Evolutionary conservation across 2,888 invertebrate species (phyloP), one percentile per base, ranked within the genome.

Genomic region (Drosophila vallismaia): DNA sequence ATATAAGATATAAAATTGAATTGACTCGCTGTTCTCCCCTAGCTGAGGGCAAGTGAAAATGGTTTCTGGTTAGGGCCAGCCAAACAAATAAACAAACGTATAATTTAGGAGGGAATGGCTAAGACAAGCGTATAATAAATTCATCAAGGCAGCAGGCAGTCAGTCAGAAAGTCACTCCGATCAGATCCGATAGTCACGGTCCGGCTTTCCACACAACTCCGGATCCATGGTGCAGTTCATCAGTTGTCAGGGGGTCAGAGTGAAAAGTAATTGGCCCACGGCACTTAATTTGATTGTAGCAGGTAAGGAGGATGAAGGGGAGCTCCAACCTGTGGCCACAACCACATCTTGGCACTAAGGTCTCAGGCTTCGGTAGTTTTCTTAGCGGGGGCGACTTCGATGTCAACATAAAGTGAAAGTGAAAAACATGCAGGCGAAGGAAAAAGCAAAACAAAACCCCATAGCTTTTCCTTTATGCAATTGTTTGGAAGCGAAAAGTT

Each of bases 231-330:
- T 74, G 70, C 68, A 72, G 75, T 71, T 77, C 73, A 59, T 72
- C 67, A 73, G 74, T 70, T 57, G 60, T 46, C 50, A 49, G 58
- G 77, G 66, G 84, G 84, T 85, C 88, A 88, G 72, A 84, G 88
- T 76, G 75, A 89, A 84, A 87, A 77, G 79, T 84, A 88, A 88
- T 88, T 86, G 88, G 86, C 87, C 86, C 74, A 71, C 74, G 71
- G 84, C 76, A 82, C 75, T 80, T 76, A 81, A 81, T 81, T 84
- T 76, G 76, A 85, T 86, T 82, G 76, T 71, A 56, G 71, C 46
- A 36, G 53, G 40, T 42, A 24, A 24, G n/a, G 44, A 14, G 58
- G 33, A 28, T 29, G 60, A 44, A 19, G 26, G 14, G 12, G 8
- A 28, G 36, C 48, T n/a, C 19, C 1, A 45, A 55, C 14, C 40